Evolutionary conservation across 2,888 invertebrate species (phyloP).

Genomic region (Caenorhabditis sp.): DNA sequence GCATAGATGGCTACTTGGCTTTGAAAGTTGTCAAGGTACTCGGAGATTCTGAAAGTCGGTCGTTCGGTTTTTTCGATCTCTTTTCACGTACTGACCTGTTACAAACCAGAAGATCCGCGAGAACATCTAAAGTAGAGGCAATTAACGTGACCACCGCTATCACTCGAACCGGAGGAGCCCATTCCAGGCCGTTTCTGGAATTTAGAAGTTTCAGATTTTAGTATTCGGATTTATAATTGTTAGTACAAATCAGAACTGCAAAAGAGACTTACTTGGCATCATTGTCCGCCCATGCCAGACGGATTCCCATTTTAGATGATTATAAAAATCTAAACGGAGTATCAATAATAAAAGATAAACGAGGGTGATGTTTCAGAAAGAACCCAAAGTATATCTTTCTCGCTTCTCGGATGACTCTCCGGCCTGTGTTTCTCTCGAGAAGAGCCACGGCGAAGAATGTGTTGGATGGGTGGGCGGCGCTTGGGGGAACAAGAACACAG

Average conservation of each 20-base stretch:
- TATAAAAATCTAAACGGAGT: neutral
- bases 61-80: too few species aligned
- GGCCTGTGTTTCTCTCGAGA: slow-evolving; percentile 50
- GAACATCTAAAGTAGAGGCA: slow-evolving; percentile 81
- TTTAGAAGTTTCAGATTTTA: neutral
- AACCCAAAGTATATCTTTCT: slow-evolving; percentile 3
- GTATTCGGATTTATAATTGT: neutral
- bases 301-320: slow-evolving; percentile 64
- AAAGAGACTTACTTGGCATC: slow-evolving; percentile 69
- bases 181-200: slow-evolving; percentile 81
- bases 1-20: slow-evolving; percentile 72
- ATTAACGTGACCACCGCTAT: slow-evolving; percentile 82
- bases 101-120: slow-evolving; percentile 83
- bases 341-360: slow-evolving; percentile 2
- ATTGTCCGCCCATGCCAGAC: slow-evolving; percentile 69
- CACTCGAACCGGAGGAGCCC: slow-evolving; percentile 82
- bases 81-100: slow-evolving; percentile 64
- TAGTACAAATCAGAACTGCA: neutral
- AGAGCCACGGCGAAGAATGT: slow-evolving; percentile 52
- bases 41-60: slow-evolving; percentile 80
- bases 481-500: slow-evolving; percentile 62
- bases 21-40: slow-evolving; percentile 80
- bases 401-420: slow-evolving; percentile 20
- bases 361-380: slow-evolving; percentile 50
- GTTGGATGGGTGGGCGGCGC: slow-evolving; percentile 65